Base-by-base conservation (phyloP, 2,888 invertebrate species). In the Chrysodeixis includens region DNA sequence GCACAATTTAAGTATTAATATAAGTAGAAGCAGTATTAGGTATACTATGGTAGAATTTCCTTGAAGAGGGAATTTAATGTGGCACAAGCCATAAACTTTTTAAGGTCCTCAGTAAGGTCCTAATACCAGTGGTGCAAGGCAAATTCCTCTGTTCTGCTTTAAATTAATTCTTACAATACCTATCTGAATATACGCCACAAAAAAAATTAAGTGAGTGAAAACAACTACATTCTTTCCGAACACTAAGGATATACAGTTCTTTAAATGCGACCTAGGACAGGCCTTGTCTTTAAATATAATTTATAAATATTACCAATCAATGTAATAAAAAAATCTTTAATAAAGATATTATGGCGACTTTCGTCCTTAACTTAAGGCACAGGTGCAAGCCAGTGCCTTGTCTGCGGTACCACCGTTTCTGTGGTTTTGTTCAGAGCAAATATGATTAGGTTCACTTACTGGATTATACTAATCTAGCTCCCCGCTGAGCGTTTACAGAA, bases 391-490 rank as follows among this genome's bases (percentile, higher is more conserved):
- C 30, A 32, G 62, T 66, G 66, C 69, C 67, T 59, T 67, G 66
- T 69, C 77, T 76, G 74, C 62, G 69, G 69, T 55, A 61, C 9
- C 53, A 57, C 77, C 70, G 69, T 72, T 70, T 71, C 71, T 68
- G 79, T 77, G 79, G 79, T 79, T 79, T 76, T 79, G 79, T 79
- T 76, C 70, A 58, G 61, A 69, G 72, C 76, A 74, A 79, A 79
- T 79, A 79, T 76, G 74, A 79, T 79, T 76, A 79, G 74, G 67
- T 76, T 76, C 74, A 64, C 74, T 77, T 79, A 66, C 72, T 66
- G 74, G 69, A 79, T 79, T 74, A 79, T 69, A 74, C 69, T 72
- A 74, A 74, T 72, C 79, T 71, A 66, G 67, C 65, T 49, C 54
- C 53, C 55, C 30, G 52, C 54, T 44, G 62, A 57, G 68, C 59